Evolutionary conservation across 2,888 invertebrate species (phyloP).

Genomic region (Hermaeophaga mercurialis): DNA sequence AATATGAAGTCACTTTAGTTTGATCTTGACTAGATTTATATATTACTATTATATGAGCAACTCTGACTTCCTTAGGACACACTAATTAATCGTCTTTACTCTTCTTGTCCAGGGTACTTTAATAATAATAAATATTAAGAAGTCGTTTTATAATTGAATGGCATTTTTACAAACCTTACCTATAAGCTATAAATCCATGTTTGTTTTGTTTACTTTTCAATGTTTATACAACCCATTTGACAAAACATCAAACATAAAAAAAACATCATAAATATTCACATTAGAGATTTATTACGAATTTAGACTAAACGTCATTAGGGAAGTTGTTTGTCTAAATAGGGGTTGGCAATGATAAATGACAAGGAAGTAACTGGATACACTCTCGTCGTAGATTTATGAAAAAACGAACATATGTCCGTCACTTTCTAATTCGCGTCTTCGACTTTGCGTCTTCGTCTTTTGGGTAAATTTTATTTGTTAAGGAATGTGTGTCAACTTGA

Average conservation of each 20-base stretch:
- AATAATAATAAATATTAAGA: no score
- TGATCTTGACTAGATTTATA: no score
- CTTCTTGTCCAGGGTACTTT: no score
- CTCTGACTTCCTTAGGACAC: no score
- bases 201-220: conserved; percentile 9
- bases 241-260: conserved; percentile 21
- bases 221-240: conserved; percentile 22
- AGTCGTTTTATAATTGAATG: no score
- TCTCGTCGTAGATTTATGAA: conserved; percentile 24
- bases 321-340: conserved; percentile 49
- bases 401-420: conserved; percentile 19
- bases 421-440: neutral
- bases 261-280: conserved; percentile 33
- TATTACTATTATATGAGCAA: no score
- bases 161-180: no score
- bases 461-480: conserved; percentile 32
- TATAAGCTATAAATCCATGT: no score
- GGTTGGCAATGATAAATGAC: conserved; percentile 46
- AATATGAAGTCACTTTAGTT: no score
- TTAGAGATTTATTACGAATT: conserved; percentile 28
- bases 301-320: conserved; percentile 45
- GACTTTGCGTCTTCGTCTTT: conserved; percentile 16
- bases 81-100: no score
- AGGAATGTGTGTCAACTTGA: conserved; percentile 34
- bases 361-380: conserved; percentile 45